Base-by-base conservation (phyloP, 2,113 vertebrate species). In the Symphodus melops region DNA sequence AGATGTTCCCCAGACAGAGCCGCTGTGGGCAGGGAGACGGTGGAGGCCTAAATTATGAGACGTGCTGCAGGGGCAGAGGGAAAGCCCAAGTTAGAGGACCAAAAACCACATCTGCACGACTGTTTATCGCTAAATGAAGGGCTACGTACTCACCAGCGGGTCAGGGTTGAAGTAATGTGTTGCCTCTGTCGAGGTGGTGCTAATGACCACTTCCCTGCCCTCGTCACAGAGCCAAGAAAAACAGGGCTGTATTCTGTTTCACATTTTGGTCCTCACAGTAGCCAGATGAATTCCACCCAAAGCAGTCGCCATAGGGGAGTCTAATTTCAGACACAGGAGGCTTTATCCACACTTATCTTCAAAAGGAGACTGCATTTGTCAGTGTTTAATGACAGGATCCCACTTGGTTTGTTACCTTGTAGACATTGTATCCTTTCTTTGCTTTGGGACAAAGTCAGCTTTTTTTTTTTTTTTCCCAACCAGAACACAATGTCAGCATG, bases 1-100 rank as follows among this genome's bases (percentile, higher is more conserved):
- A 79, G 83, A 84, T 88, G 85, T 72, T 85, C 51, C 44, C 58
- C 54, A 79, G 60, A 74, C 61, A 39, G 54, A 72, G 21, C 58
- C 2, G 21, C 60, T 79, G 66, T 75, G 75, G 82, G 44, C 60
- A 75, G 39, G 39, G 25, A 53, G 68, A 56, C 28, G 5, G 8
- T 58, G 25, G 58, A 67, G 73, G 79, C 83, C 39, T 48, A 79
- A 83, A 84, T 83, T 85, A 79, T 79, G 62, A 67, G 75, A 71
- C 56, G 65, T 48, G 46, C 63, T 82, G 51, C 44, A 58, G 58
- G 37, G 59, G 17, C 13, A 9, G 41, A 60, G 46, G 48, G 66
- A 76, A 75, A 76, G 9, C 33, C 20, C 14, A 51, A 68, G 60
- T 80, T 70, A 1, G 52, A 74, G 17, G 54, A 36, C 49, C 19